These are phyloP conservation scores for Sterna hirundo DNA, from an alignment of 2,113 vertebrate genomes.

Conservation along the genomic window DNA sequence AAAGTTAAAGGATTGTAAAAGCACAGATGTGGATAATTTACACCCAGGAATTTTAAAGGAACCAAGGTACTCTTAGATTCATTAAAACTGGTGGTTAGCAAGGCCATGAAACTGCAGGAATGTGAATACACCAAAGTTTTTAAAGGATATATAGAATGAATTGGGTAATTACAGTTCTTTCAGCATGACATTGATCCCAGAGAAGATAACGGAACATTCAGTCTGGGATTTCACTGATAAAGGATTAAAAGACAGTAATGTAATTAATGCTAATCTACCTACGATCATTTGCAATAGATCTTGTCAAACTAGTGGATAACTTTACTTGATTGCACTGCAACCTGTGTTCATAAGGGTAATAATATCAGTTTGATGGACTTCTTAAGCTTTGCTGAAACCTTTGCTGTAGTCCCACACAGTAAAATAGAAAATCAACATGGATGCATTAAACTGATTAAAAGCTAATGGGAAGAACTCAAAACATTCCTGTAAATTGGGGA, in stretches of 20 bases:
- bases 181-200: neutral
- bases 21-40: neutral
- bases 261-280: conserved; percentile 19
- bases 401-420: neutral
- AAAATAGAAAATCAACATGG: neutral
- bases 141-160: neutral
- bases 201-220: neutral
- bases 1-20: neutral
- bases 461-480: conserved; percentile 18
- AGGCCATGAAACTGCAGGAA: neutral
- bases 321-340: neutral
- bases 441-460: conserved; percentile 19
- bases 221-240: neutral
- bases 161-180: neutral
- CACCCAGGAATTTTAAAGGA: neutral
- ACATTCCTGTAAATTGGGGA: conserved; percentile 3
- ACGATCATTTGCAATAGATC: neutral
- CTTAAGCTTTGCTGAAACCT: neutral
- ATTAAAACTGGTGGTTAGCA: neutral
- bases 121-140: neutral
- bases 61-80: neutral
- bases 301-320: neutral
- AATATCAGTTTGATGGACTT: neutral
- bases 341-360: neutral
- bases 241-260: neutral